Base-by-base conservation (phyloP, 1,140 invertebrate genomes). In the Sinonovacula constricta region DNA sequence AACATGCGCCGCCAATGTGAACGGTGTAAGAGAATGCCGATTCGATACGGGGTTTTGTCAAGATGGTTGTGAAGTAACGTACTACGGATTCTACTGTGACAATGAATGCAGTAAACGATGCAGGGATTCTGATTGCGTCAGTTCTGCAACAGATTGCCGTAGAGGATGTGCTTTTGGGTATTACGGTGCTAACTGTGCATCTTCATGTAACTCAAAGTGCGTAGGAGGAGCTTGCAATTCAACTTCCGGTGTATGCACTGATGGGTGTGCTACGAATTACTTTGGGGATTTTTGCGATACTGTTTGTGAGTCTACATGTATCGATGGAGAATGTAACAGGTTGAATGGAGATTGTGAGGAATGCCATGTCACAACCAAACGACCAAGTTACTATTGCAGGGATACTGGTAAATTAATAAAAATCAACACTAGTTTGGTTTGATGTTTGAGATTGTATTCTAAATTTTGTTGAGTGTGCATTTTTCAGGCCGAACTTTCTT, bases 131-230 rank as follows among this genome's bases (percentile, higher is more conserved):
- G 72, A 76, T 31, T 76, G 72, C 51, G 31, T 36, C 10, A 54
- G 30, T 30, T 65, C 62, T 3, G 62, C 72, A 15, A 57, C 51
- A 2, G 36, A 76, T 28, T 76, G 72, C 24, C 60, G 60, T 53
- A 62, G 59, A 22, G 72, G 72, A 10, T 76, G 72, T 33, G 63
- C 63, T 30, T 76, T 59, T 45, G 72, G 72, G 2, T 76, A 67
- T n/a, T 76, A 67, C n/a, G 72, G 72, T 14, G n/a, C 1, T n/a
- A 22, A 33, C 30, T 76, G 72, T 28, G 14, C 7, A 12, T 66
- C 33, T 1, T 34, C 72, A 0, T 76, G 72, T 59, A 59, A 53
- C 14, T 3, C 30, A 15, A 54, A 76, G 12, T 76, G 72, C 22
- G 53, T 67, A 7, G 54, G 53, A 14, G 63, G 72, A 0, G 49